Evolutionary conservation across 2,888 invertebrate genomes (phyloP).

Genomic region (Pogonocherus hispidulus): DNA sequence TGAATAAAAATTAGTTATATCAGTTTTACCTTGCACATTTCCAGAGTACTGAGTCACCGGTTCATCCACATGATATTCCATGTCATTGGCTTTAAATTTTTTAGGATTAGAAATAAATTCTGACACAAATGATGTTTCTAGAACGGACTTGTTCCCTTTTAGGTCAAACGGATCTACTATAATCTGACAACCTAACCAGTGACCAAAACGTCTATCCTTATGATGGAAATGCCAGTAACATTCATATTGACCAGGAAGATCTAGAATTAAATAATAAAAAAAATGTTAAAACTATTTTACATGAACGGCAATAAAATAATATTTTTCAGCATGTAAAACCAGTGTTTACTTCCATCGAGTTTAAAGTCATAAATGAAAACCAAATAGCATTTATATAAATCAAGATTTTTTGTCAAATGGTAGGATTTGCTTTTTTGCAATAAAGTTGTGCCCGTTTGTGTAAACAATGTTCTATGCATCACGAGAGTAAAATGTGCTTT

Average conservation of each 20-base stretch:
- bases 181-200: conserved; percentile 66
- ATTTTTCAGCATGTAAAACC: too few species aligned
- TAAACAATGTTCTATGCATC: too few species aligned
- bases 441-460: too few species aligned
- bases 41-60: conserved; percentile 25
- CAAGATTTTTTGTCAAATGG: too few species aligned
- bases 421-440: too few species aligned
- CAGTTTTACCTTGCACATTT: conserved; percentile 28
- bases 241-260: conserved; percentile 65
- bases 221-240: conserved; percentile 69
- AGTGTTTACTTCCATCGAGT: too few species aligned
- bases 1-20: too few species aligned
- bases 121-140: conserved; percentile 45
- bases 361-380: too few species aligned
- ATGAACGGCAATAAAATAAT: too few species aligned
- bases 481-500: too few species aligned
- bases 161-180: conserved; percentile 61
- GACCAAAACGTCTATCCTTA: conserved; percentile 66
- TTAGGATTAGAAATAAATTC: conserved; percentile 12
- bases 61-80: conserved; percentile 5
- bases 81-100: conserved; percentile 8
- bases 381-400: too few species aligned
- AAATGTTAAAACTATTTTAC: too few species aligned
- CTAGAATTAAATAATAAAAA: conserved; percentile 55
- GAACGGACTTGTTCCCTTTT: conserved; percentile 49